Percentiles rank a stretch among this genome's conserved stretches.
Evolutionary conservation across 2,113 vertebrate species (phyloP).

Genomic region (Peromyscus leucopus): DNA sequence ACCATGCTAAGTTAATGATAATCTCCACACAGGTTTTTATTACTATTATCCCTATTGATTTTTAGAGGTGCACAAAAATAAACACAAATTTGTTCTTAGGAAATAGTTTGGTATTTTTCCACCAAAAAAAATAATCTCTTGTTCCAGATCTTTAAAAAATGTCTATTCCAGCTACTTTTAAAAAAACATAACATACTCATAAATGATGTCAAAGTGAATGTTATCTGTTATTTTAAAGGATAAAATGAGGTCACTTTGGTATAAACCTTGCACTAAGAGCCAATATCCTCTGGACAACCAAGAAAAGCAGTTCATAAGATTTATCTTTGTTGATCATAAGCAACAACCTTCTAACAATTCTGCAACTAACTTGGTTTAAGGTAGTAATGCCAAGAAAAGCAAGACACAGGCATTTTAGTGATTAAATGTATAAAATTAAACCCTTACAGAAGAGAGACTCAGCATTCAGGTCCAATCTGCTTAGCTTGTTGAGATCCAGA

Average conservation of each 20-base stretch:
- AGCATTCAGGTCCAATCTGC: constrained; percentile 11
- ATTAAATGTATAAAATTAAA: constrained; percentile 23
- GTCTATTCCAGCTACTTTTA: constrained; percentile 1
- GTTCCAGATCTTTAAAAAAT: constrained; percentile 18
- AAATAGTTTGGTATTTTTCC: constrained; percentile 27
- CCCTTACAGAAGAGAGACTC: background rate
- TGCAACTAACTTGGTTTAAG: constrained; percentile 40
- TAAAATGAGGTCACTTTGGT: constrained; percentile 44
- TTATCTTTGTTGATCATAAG: constrained; percentile 63
- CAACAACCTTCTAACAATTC: constrained; percentile 43
- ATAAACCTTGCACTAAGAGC: constrained; percentile 42
- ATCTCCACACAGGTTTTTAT: background rate
- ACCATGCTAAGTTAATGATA: background rate
- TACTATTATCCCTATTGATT: background rate
- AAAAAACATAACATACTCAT: constrained; percentile 40
- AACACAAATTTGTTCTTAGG: constrained; percentile 54
- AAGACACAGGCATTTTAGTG: background rate
- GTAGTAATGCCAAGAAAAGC: constrained; percentile 20
- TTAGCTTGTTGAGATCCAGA: background rate
- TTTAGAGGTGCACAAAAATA: constrained; percentile 48
- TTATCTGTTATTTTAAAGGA: constrained; percentile 63
- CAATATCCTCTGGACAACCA: constrained; percentile 50
- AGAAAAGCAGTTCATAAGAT: constrained; percentile 61
- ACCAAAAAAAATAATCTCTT: constrained; percentile 28
- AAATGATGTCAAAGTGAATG: constrained; percentile 45